Base-by-base conservation (phyloP, 2,888 invertebrate species). In the Aphodius granarius region DNA sequence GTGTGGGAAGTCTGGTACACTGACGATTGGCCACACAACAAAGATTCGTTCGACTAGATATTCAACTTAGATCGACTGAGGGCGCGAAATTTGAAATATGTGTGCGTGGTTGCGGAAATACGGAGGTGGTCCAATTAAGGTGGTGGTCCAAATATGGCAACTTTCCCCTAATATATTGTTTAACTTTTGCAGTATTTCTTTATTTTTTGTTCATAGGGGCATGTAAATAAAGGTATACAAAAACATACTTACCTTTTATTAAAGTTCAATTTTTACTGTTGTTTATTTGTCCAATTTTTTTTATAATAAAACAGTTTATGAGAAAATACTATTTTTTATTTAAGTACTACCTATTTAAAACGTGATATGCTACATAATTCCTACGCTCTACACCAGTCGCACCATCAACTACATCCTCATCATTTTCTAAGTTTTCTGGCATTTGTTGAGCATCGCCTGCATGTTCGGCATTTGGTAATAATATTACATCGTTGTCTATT, bases 401-500 rank as follows among this genome's bases (percentile, higher is more conserved):
- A 43, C 13, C 13, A 13, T 43, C 43, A 43, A 43, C 43, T 43
- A 9, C 43, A 43, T 43, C 74, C 18, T 17, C 43, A 19, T 74
- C 20, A 71, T 71, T 63, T 74, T 21, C 43, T 15, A 71, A 22
- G 5, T 15, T 62, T 22, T 23, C 71, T 71, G 71, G 43, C 1
- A 43, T 43, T 43, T 43, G 43, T 43, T 43, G 9, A 43, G 43
- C 2, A 43, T 3, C 43, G 43, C 43, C 19, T 22, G 68, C 18
- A 16, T 21, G 23, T 72, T 20, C 21, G 0, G 16, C 19, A 71
- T 62, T 23, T 23, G 16, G 22, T 62, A n/a, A 71, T n/a, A 22
- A 19, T 73, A 77, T 73, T 72, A 64, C 72, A 63, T 78, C 77
- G 43, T 66, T 0, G 6, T 78, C 75, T 16, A 78, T 13, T 43